A percentile compares a stretch with the other conserved stretches of the same genome.
These are phyloP conservation scores for Bradypodion ventrale DNA, from an alignment of 2,797 vertebrate species.

Conservation along the genomic window DNA sequence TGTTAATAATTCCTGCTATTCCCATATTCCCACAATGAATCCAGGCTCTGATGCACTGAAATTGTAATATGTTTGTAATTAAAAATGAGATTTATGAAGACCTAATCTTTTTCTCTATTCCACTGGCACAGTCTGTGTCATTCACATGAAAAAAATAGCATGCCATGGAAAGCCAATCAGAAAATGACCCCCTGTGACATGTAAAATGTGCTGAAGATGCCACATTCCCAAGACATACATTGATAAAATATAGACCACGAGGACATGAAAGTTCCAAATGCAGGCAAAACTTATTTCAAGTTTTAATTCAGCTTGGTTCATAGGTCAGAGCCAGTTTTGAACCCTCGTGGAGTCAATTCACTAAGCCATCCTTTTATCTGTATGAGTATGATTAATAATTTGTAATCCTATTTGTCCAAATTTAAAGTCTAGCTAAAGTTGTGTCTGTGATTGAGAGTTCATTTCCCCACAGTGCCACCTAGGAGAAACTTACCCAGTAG, in stretches of 20 bases:
- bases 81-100: conserved; percentile 12
- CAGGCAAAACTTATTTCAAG: background rate
- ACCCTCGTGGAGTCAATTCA: background rate
- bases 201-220: background rate
- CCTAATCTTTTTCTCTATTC: background rate
- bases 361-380: background rate
- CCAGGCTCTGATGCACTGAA: background rate
- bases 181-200: background rate
- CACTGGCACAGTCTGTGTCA: background rate
- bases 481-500: too few species aligned
- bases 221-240: background rate
- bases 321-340: background rate
- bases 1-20: conserved; percentile 5
- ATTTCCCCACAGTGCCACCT: too few species aligned
- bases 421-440: too few species aligned
- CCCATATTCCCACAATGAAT: conserved; percentile 3
- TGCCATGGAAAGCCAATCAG: background rate
- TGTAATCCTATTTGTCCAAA: too few species aligned
- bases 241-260: background rate
- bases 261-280: background rate
- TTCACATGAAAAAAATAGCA: background rate
- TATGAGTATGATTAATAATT: background rate
- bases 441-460: too few species aligned
- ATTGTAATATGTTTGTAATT: conserved; percentile 9
- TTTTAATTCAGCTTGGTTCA: background rate